These are phyloP conservation scores for Zaprionus ornatus DNA, from an alignment of 1,140 invertebrate species.

Conservation along the genomic window DNA sequence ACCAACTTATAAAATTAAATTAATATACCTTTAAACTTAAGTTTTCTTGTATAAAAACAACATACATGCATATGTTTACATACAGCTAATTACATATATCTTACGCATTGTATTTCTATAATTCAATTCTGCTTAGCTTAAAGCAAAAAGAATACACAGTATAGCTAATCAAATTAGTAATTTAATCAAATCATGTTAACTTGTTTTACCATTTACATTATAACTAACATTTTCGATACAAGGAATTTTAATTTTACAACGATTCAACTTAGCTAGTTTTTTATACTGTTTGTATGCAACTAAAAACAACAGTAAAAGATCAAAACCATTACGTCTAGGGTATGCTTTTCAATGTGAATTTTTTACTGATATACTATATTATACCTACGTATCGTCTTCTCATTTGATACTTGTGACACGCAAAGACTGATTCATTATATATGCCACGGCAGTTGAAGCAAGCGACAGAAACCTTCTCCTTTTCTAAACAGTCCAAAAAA, in stretches of 20 bases:
- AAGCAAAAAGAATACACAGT: constrained; percentile 39
- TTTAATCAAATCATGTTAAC: constrained; percentile 61
- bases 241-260: constrained; percentile 19
- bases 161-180: constrained; percentile 32
- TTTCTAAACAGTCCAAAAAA: constrained; percentile 9
- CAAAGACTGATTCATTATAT: constrained; percentile 80
- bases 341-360: constrained; percentile 20
- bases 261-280: constrained; percentile 61
- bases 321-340: background rate
- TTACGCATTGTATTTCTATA: constrained; percentile 45
- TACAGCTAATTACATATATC: constrained; percentile 39
- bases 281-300: constrained; percentile 63
- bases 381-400: constrained; percentile 50
- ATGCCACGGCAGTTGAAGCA: constrained; percentile 52
- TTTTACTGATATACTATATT: constrained; percentile 29
- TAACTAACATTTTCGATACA: constrained; percentile 42
- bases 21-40: constrained; percentile 25
- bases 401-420: constrained; percentile 74
- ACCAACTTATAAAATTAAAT: constrained; percentile 57
- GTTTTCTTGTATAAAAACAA: constrained; percentile 31
- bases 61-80: constrained; percentile 32
- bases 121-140: constrained; percentile 61
- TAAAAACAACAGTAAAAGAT: constrained; percentile 4
- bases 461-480: constrained; percentile 9
- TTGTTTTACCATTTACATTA: constrained; percentile 63